Evolutionary conservation across 2,113 vertebrate species (phyloP), one percentile per base, ranked within the genome.

Genomic region (Sclerurus mexicanus): DNA sequence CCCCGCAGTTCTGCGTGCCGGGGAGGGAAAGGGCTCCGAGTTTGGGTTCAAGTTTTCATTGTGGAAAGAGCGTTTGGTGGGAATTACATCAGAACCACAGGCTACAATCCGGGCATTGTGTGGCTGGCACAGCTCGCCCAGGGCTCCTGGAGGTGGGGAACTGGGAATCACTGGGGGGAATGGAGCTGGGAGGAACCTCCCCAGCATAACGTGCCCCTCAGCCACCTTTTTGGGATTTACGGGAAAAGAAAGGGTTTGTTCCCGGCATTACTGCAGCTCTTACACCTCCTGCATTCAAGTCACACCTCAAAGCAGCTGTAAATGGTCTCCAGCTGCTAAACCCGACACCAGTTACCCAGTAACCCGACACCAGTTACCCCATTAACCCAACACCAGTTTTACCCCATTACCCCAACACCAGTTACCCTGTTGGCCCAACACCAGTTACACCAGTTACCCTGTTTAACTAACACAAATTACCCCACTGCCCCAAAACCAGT

Each of bases 61-160:
- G 95, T 81, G 81, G 68, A 84, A 79, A 72, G 84, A 62, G 81
- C 0, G 22, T 93, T 96, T 71, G 88, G 80, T 73, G 85, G 81
- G 89, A 92, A 95, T 93, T 12, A 96, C 85, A 90, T 95, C 95
- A 96, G 85, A 89, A 76, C 76, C 74, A 3, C 89, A 40, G 44
- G 73, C 37, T 25, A 92, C 93, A 96, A 84, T 87, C 23, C 9
- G 1, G 27, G 37, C 88, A 72, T 95, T 95, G 91, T 95, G 19
- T 0, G 3, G 81, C 37, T 35, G 12, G 85, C 80, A 4, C 1
- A 7, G 46, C 85, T 53, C 20, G 35, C 86, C 69, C 37, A 5
- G 16, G 2, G 28, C 74, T 28, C 4, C 69, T 50, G 75, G 62
- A 53, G 67, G 49, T 4, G 15, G 72, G 81, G 49, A 44, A 19